Evolutionary conservation across 2,113 vertebrate species (phyloP).

Genomic region (Tyto alba): DNA sequence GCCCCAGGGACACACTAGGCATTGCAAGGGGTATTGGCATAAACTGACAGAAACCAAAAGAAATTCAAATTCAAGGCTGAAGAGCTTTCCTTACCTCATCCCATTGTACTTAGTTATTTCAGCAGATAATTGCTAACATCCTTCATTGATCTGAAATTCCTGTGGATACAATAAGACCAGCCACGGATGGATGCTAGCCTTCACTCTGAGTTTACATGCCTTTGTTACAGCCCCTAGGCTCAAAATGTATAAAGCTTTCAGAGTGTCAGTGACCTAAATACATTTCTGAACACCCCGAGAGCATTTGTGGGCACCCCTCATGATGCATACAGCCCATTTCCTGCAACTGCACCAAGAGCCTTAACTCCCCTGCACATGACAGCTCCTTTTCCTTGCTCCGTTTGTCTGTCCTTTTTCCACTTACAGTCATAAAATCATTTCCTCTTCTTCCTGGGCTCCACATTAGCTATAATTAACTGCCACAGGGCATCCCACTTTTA

Average conservation of each 20-base stretch:
- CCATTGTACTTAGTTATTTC: constrained; percentile 60
- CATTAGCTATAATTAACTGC: neutral
- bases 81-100: constrained; percentile 35
- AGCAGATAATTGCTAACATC: constrained; percentile 67
- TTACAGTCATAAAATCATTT: constrained; percentile 19
- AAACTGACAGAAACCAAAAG: constrained; percentile 17
- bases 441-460: neutral
- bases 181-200: constrained; percentile 54
- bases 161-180: constrained; percentile 52
- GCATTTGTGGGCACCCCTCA: neutral
- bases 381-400: neutral
- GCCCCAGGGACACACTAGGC: neutral
- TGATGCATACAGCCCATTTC: neutral
- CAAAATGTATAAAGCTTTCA: constrained; percentile 37
- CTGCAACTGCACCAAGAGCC: neutral
- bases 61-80: constrained; percentile 57
- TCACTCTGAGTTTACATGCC: constrained; percentile 19
- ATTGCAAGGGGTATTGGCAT: neutral
- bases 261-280: constrained; percentile 53
- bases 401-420: constrained; percentile 3
- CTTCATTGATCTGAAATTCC: constrained; percentile 63
- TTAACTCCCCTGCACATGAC: neutral
- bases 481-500: constrained; percentile 5
- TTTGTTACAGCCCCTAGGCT: constrained; percentile 36
- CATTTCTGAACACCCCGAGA: neutral